Percentiles rank a stretch among this genome's conserved stretches.
phyloP scores from a whole-genome alignment of 35 echinoderm and acorn worm species.

The Ptychodera flava region DNA sequence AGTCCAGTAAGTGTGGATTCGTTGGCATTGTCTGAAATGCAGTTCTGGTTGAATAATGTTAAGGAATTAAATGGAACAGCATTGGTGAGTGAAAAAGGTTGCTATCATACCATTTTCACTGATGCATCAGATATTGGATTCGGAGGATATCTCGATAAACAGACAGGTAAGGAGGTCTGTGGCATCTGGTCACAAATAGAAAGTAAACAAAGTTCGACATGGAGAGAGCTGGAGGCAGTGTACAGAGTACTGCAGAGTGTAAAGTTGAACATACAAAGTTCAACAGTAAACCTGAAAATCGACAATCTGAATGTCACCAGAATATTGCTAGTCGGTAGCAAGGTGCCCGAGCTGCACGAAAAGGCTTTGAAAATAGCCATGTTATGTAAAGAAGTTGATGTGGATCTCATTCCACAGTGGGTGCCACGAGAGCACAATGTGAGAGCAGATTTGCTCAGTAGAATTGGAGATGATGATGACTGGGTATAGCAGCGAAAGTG shows the following conservation, averaged over 20 bases:
- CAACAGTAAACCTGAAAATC: slow-evolving; percentile 19
- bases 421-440: slow-evolving; percentile 20
- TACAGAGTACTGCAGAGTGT: slow-evolving; percentile 9
- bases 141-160: slow-evolving; percentile 9
- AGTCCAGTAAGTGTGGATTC: not conserved
- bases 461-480: slow-evolving; percentile 24
- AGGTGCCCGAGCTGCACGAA: slow-evolving; percentile 25
- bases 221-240: slow-evolving; percentile 34
- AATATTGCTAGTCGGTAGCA: slow-evolving; percentile 17
- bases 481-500: slow-evolving; percentile 21
- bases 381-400: slow-evolving; percentile 18
- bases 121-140: slow-evolving; percentile 28
- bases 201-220: slow-evolving; percentile 28
- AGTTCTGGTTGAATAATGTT: too few species aligned
- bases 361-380: not conserved
- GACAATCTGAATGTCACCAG: slow-evolving; percentile 26
- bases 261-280: not conserved
- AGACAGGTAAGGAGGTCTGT: not conserved
- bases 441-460: slow-evolving; percentile 32
- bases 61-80: too few species aligned
- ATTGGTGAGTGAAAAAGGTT: slow-evolving; percentile 17
- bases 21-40: too few species aligned
- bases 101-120: slow-evolving; percentile 21
- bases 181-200: slow-evolving; percentile 10
- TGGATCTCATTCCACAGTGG: slow-evolving; percentile 26